Evolutionary conservation across 2,797 vertebrate genomes (phyloP).

Genomic region (Austrolebias charrua): DNA sequence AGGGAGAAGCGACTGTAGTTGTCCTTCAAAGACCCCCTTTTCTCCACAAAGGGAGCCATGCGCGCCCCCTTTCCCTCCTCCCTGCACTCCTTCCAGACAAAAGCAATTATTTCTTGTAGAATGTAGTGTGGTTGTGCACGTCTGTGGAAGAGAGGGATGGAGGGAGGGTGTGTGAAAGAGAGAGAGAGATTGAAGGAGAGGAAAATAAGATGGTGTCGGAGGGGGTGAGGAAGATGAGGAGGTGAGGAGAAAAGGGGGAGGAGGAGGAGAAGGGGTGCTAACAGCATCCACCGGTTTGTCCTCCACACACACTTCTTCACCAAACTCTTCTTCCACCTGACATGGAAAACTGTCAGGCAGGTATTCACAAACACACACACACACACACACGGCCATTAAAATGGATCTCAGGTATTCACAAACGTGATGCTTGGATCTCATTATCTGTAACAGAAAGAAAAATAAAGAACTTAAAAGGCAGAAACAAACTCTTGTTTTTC

Average conservation of each 20-base stretch:
- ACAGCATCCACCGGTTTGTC: constrained; percentile 69
- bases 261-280: constrained; percentile 51
- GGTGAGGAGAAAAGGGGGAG: constrained; percentile 33
- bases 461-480: constrained; percentile 31
- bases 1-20: constrained; percentile 78
- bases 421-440: constrained; percentile 7
- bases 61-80: constrained; percentile 79
- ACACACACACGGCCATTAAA: constrained; percentile 1
- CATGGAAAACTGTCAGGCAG: constrained; percentile 25
- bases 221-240: constrained; percentile 57
- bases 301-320: constrained; percentile 54
- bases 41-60: constrained; percentile 73
- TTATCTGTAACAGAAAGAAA: constrained; percentile 9
- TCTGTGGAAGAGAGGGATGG: constrained; percentile 79
- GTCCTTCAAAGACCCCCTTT: constrained; percentile 85
- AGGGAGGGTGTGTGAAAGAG: constrained; percentile 79
- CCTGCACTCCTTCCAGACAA: constrained; percentile 92
- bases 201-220: constrained; percentile 79
- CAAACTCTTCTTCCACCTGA: constrained; percentile 59
- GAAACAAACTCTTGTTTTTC: constrained; percentile 35
- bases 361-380: constrained; percentile 18
- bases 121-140: constrained; percentile 84
- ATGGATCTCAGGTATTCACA: constrained; percentile 23
- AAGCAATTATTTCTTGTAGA: constrained; percentile 97
- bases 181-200: constrained; percentile 78